A percentile compares a stretch with the other conserved stretches of the same genome.
Conservation (phyloP, 2,888 invertebrate genomes). For the Agriotes lineatus region DNA sequence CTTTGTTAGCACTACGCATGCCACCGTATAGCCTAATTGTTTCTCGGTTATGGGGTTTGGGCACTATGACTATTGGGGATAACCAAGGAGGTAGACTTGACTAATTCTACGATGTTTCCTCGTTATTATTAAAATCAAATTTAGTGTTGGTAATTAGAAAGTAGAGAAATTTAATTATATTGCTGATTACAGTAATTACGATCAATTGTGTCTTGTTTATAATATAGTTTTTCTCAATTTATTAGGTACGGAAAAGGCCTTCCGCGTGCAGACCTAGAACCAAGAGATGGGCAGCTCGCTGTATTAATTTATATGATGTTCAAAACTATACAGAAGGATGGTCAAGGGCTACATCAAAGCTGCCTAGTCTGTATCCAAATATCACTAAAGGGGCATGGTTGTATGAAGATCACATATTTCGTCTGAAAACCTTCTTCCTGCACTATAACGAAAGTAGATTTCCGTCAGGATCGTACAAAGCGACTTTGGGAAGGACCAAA, state of each 20-base stretch:
- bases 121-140: too few species aligned
- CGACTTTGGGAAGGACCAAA: not conserved
- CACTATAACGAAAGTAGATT: not conserved
- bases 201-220: not conserved
- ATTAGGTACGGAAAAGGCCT: constrained; percentile 1
- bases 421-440: not conserved
- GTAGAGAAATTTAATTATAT: too few species aligned
- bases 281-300: not conserved
- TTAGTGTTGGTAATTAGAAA: too few species aligned
- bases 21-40: too few species aligned
- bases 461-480: not conserved
- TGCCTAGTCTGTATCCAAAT: too few species aligned
- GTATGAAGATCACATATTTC: not conserved
- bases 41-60: too few species aligned
- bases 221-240: not conserved
- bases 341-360: not conserved
- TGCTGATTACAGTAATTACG: too few species aligned
- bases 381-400: not conserved
- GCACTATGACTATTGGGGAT: too few species aligned
- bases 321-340: constrained; percentile 11
- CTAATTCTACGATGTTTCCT: too few species aligned
- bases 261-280: not conserved
- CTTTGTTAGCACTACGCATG: too few species aligned
- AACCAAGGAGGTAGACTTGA: too few species aligned
- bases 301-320: not conserved